Percentiles rank a stretch among this genome's conserved stretches.
Conservation (phyloP, 2,113 vertebrate genomes). For the Erpornis zantholeuca region DNA sequence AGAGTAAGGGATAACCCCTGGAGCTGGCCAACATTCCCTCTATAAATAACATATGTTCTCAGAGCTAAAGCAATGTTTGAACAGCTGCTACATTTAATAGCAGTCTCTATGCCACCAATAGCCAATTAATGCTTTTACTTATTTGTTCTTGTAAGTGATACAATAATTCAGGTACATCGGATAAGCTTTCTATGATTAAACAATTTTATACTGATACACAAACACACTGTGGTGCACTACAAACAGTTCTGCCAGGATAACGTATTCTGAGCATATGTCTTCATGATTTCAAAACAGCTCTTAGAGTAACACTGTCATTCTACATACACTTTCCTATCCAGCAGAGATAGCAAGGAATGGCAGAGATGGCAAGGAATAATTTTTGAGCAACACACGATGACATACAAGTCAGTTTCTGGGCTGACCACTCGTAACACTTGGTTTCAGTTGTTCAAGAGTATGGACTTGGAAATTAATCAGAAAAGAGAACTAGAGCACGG, state of each 20-base stretch:
- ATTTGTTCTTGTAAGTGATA: background rate
- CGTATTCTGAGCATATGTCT: background rate
- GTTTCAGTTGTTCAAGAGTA: background rate
- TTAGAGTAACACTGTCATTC: background rate
- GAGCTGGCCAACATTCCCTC: constrained; percentile 41
- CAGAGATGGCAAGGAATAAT: background rate
- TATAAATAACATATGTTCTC: constrained; percentile 54
- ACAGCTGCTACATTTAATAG: constrained; percentile 34
- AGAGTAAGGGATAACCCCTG: constrained; percentile 41
- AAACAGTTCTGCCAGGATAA: background rate
- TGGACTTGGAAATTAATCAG: background rate
- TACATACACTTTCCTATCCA: background rate
- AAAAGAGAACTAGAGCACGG: background rate
- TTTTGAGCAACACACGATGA: background rate
- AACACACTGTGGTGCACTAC: background rate
- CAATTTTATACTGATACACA: background rate
- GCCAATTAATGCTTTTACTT: background rate
- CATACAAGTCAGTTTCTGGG: background rate
- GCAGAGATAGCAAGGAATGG: background rate
- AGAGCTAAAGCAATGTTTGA: constrained; percentile 13
- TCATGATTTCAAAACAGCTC: constrained; percentile 6
- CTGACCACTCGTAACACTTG: background rate
- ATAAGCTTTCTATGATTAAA: background rate
- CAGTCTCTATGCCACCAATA: background rate
- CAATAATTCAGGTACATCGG: background rate